Evolutionary conservation across 37 sponge, comb jelly and placozoan genomes (phyloP), one percentile per base, ranked within the genome.

Genomic region (Agelas oroides): DNA sequence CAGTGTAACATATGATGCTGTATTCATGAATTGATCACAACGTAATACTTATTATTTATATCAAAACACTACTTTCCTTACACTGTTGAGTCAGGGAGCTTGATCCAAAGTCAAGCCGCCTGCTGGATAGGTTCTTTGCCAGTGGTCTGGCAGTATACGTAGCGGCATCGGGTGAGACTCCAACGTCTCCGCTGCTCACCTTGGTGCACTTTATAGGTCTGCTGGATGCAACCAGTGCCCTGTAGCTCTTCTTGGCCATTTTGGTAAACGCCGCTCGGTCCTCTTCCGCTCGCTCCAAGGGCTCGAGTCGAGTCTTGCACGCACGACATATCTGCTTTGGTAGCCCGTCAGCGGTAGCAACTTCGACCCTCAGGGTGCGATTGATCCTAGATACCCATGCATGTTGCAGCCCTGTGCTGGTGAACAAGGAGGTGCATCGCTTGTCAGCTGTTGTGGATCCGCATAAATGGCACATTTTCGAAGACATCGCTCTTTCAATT

Each of bases 131-230:
- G 3, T 25, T 2, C 74, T 73, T 73, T 8, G 74, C 54, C 25
- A 15, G 74, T 30, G 74, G 74, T 25, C 74, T 21, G 18, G 24
- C 54, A 30, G 5, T n/a, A n/a, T n/a, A n/a, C n/a, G n/a, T 21
- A 25, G 74, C 74, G 5, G 74, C 40, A 28, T 46, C 54, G 14
- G 74, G 74, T 38, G 74, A 53, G 2, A 73, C 74, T 28, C 69
- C 69, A 35, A 71, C 40, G 19, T 39, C 52, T 6, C 54, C 74
- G 14, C 74, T 73, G 24, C 46, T 73, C 6, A 46, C 46, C 16
- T 46, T 46, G 46, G 54, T 52, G 24, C 74, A 21, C 8, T 73
- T 73, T 25, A 21, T 1, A 20, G 52, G 27, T 28, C 54, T 53
- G 13, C 6, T 39, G 37, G 40, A 21, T 25, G 37, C 31, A 32